Evolutionary conservation across 2,888 invertebrate species (phyloP).

Genomic region (Spicauda simplicius): DNA sequence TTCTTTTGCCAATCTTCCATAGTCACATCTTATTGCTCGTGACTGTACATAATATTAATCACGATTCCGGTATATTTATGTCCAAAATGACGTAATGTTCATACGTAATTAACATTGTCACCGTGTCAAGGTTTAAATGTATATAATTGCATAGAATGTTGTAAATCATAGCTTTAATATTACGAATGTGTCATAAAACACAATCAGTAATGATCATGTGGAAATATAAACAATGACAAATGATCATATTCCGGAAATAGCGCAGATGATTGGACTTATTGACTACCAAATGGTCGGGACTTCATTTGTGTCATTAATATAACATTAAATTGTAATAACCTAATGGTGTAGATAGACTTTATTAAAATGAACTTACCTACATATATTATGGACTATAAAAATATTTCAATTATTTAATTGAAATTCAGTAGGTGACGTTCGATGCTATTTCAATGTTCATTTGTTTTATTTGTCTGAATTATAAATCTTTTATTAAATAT

Average conservation of each 20-base stretch:
- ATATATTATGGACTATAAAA: too few species aligned
- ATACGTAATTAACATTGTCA: constrained; percentile 8
- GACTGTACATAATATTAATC: background rate
- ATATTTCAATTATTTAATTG: too few species aligned
- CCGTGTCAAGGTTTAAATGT: constrained; percentile 13
- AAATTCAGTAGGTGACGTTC: too few species aligned
- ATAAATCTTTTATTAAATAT: too few species aligned
- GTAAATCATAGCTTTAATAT: background rate
- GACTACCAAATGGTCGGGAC: background rate
- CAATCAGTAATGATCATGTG: background rate
- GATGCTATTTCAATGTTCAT: too few species aligned
- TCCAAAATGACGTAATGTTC: constrained; percentile 17
- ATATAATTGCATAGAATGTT: background rate
- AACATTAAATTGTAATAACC: too few species aligned
- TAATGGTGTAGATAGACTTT: too few species aligned
- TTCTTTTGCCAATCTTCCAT: too few species aligned
- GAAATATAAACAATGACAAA: constrained; percentile 1
- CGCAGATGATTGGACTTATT: constrained; percentile 1
- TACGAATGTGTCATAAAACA: background rate
- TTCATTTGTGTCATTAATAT: background rate
- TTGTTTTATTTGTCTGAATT: too few species aligned
- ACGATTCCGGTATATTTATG: constrained; percentile 7
- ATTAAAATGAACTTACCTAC: too few species aligned
- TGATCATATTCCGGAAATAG: constrained; percentile 18
- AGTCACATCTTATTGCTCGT: too few species aligned